Percentiles rank a stretch among this genome's conserved stretches.
Evolutionary conservation across 2,113 vertebrate species (phyloP).

Genomic region (Emberiza fucata): DNA sequence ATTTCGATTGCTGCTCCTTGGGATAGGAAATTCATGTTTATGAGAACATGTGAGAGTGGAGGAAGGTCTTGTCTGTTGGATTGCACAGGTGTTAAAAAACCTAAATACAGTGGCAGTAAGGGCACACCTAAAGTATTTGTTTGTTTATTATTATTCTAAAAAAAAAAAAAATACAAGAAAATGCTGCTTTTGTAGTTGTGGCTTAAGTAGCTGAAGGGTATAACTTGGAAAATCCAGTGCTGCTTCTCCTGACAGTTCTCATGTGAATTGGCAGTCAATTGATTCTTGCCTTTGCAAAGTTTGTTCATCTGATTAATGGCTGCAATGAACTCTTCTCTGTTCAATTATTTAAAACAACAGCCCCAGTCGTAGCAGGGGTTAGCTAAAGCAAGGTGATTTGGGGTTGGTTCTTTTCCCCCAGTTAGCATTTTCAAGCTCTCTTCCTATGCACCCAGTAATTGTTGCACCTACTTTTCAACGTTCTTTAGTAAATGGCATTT

Average conservation of each 20-base stretch:
- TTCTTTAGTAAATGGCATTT: neutral
- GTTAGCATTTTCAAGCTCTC: neutral
- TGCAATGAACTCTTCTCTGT: neutral
- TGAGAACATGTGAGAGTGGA: accelerated
- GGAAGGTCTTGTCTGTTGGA: neutral
- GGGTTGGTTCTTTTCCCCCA: neutral
- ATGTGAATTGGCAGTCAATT: neutral
- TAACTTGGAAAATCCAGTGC: neutral
- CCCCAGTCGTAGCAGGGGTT: neutral
- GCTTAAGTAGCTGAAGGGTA: neutral
- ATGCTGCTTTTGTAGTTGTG: neutral
- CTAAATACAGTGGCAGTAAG: neutral
- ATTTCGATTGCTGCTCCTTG: neutral
- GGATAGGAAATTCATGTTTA: neutral
- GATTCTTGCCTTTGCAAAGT: neutral
- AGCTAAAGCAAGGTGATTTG: neutral
- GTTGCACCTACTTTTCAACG: neutral
- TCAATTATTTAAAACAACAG: neutral
- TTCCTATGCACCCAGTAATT: neutral
- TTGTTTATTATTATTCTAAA: neutral
- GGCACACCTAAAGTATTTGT: neutral
- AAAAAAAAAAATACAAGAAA: neutral
- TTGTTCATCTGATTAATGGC: neutral
- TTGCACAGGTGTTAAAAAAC: neutral
- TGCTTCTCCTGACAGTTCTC: neutral